Evolutionary conservation across 2,888 invertebrate species (phyloP), one percentile per base, ranked within the genome.

Genomic region (Melieria crassipennis): DNA sequence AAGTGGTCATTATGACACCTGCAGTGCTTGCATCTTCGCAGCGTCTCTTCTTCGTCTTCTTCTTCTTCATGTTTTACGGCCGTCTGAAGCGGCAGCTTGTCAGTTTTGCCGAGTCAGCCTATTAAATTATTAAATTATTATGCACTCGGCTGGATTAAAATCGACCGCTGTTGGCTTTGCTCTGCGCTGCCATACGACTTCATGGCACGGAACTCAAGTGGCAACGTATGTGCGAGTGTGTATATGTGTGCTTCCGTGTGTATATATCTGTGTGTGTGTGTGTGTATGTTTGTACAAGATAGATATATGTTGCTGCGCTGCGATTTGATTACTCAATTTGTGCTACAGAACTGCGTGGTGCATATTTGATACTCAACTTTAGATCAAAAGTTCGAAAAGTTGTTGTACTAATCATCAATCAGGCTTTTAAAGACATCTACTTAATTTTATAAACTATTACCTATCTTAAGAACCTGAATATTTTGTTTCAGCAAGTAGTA

Each of bases 71-170:
- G 11, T 50, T 9, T 3, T 50, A 10, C 50, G 50, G 50, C 3
- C 11, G 50, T 11, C 10, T 50, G 11, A 9, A 50, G 52, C 52
- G 1, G 9, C 9, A n/a, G 9, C 52, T 52, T 11, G 11, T 11
- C 13, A 52, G 9, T 61, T 61, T 11, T 61, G 61, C 61, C 42
- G 10, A 61, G 61, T 61, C 61, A 61, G 61, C 61, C 61, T 61
- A 61, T 61, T 61, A 61, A 61, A 30, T 3, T 30, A 30, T 30
- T 30, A 30, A 30, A 61, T 61, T 45, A 61, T 61, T 61, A 61
- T 61, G 61, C 61, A 46, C 61, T 61, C 61, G 61, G 61, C 13
- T 61, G 61, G 61, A 61, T 61, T 61, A 61, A 61, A 61, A 61
- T 61, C 13, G 61, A 61, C 61, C 61, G 42, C 45, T 57, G 57